A percentile compares a stretch with the other conserved stretches of the same genome.
Conservation (phyloP, 2,888 invertebrate species). For the Cloeon dipterum region DNA sequence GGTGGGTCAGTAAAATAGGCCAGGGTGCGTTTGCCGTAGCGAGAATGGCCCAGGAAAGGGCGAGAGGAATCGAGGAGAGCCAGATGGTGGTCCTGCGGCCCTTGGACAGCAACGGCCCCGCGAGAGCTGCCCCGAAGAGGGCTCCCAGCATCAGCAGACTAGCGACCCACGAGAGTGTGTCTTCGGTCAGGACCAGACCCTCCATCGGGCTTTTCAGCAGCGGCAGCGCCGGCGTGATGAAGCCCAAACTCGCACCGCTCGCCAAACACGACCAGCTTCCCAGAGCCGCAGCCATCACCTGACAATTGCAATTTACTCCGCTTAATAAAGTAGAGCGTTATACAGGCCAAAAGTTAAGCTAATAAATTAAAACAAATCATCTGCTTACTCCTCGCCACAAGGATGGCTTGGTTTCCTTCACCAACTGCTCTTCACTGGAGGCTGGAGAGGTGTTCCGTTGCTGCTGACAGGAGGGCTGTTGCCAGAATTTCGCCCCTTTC, state of each 20-base stretch:
- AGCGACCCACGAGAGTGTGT: constrained; percentile 8
- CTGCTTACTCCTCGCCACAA: no score
- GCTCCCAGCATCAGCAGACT: constrained; percentile 8
- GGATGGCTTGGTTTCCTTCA: no score
- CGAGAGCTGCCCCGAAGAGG: constrained; percentile 6
- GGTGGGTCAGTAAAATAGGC: constrained; percentile 6
- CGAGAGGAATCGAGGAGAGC: constrained; percentile 6
- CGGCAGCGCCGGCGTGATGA: constrained; percentile 8
- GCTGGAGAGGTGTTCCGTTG: no score
- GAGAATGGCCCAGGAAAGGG: constrained; percentile 6
- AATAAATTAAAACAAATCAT: no score
- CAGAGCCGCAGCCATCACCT: constrained; percentile 7
- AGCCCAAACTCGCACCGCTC: constrained; percentile 8
- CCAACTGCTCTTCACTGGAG: no score
- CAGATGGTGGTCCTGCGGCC: constrained; percentile 8
- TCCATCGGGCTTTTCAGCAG: constrained; percentile 5
- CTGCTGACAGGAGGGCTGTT: no score
- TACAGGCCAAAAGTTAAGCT: no score
- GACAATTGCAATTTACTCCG: constrained; percentile 1
- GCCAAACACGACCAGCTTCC: constrained; percentile 9
- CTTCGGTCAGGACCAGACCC: constrained; percentile 5
- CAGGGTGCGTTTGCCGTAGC: constrained; percentile 5
- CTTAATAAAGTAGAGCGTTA: no score
- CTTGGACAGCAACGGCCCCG: constrained; percentile 8
- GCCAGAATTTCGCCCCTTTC: no score